A percentile compares a stretch with the other conserved stretches of the same genome.
These are phyloP conservation scores for Chauna torquata DNA, from an alignment of 2,113 vertebrate genomes.

Conservation along the genomic window DNA sequence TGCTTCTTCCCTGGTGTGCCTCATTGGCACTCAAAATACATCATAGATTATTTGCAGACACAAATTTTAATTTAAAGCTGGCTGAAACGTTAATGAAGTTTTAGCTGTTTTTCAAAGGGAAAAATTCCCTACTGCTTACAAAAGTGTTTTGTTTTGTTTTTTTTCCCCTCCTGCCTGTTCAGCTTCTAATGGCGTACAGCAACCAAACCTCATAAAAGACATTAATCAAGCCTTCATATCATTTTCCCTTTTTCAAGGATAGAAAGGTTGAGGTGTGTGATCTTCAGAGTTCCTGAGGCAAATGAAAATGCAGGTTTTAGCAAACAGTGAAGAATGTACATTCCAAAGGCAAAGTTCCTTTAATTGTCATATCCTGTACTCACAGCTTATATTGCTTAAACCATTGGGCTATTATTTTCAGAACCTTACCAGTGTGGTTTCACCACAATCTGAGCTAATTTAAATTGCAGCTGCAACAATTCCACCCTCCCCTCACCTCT, in stretches of 20 bases:
- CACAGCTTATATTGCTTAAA: not conserved
- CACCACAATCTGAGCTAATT: not conserved
- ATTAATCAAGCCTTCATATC: not conserved
- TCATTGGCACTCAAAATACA: not conserved
- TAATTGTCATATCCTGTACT: not conserved
- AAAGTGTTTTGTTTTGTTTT: not conserved
- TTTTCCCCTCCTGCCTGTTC: not conserved
- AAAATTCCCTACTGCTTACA: not conserved
- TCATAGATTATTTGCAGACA: constrained; percentile 36
- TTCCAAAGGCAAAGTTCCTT: not conserved
- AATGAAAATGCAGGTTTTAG: not conserved
- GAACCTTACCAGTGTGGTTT: not conserved
- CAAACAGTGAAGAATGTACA: not conserved
- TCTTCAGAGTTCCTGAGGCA: not conserved
- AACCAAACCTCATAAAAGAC: constrained; percentile 10
- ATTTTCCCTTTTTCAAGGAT: not conserved
- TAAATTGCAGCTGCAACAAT: not conserved
- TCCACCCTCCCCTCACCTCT: not conserved
- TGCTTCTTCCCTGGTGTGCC: not conserved
- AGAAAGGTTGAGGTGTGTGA: not conserved
- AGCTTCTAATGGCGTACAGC: not conserved
- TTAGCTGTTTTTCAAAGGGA: constrained; percentile 10
- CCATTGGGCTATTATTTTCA: not conserved
- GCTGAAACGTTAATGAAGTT: constrained; percentile 43
- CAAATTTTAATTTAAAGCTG: constrained; percentile 36